Evolutionary conservation across 2,888 invertebrate genomes (phyloP).

Genomic region (Torymus tubicola): DNA sequence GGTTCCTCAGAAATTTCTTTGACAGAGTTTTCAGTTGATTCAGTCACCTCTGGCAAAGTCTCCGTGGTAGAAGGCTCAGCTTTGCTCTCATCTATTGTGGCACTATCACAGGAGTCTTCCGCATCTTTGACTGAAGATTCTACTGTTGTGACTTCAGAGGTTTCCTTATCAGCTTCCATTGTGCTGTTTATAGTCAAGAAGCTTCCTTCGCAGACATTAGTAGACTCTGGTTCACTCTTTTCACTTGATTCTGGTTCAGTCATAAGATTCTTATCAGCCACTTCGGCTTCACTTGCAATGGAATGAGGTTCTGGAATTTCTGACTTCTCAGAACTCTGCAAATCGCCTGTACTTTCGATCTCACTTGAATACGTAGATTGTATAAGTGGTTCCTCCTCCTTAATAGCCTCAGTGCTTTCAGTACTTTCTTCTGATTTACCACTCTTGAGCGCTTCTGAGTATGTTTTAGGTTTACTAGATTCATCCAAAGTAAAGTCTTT

Average conservation of each 20-base stretch:
- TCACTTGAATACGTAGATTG: constrained; percentile 21
- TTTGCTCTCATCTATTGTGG: constrained; percentile 30
- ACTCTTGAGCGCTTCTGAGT: constrained; percentile 32
- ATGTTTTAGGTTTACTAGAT: constrained; percentile 58
- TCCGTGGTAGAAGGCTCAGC: constrained; percentile 20
- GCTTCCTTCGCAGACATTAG: constrained; percentile 2
- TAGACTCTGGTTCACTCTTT: constrained; percentile 33
- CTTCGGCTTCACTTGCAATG: constrained; percentile 20
- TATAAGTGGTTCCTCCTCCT: constrained; percentile 35
- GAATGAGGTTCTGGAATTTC: constrained; percentile 57
- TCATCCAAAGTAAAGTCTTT: constrained; percentile 69
- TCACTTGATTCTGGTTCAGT: constrained; percentile 22
- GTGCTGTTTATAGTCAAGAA: constrained; percentile 2
- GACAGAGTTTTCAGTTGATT: constrained; percentile 25
- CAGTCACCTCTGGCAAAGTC: not conserved
- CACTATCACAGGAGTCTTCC: constrained; percentile 31
- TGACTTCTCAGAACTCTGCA: constrained; percentile 30
- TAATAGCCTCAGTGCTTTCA: constrained; percentile 44
- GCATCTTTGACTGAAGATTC: not conserved
- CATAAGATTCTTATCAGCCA: constrained; percentile 11
- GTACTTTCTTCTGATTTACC: constrained; percentile 33
- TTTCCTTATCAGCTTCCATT: constrained; percentile 12
- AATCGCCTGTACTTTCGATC: constrained; percentile 33
- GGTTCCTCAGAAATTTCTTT: constrained; percentile 34
- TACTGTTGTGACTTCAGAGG: not conserved